Conservation (phyloP, 2,113 vertebrate species). For the Burhinus oedicnemus region DNA sequence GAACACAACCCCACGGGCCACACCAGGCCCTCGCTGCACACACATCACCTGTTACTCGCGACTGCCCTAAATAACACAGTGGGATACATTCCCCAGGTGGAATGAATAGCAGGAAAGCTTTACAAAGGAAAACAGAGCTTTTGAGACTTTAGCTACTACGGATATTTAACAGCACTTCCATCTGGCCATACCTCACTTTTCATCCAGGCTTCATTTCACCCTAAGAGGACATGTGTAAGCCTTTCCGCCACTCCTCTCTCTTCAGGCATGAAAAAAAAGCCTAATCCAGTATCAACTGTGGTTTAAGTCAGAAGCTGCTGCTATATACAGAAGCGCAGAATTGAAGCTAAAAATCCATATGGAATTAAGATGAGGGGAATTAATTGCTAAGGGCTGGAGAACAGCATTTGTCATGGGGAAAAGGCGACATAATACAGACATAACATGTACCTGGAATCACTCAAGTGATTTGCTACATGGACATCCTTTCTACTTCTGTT, state of each 20-base stretch:
- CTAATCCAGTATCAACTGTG: background rate
- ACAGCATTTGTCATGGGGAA: background rate
- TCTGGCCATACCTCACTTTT: background rate
- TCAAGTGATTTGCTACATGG: background rate
- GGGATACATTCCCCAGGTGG: background rate
- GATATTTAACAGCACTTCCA: background rate
- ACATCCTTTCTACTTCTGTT: background rate
- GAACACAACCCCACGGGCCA: background rate
- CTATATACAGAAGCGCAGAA: background rate
- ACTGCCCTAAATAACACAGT: background rate
- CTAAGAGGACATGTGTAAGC: background rate
- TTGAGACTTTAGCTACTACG: background rate
- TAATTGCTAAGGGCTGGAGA: background rate
- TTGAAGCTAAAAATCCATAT: background rate
- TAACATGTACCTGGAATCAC: fast-evolving
- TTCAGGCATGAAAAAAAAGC: background rate
- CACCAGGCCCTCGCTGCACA: background rate
- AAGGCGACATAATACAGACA: background rate
- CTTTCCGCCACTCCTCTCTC: background rate
- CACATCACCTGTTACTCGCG: background rate
- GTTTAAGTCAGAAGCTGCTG: background rate
- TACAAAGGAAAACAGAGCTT: slow-evolving; percentile 3
- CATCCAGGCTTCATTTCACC: background rate
- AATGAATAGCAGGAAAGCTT: background rate
- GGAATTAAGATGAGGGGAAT: background rate